Conservation (phyloP, 2,113 vertebrate species). For the Syngnathus scovelli region DNA sequence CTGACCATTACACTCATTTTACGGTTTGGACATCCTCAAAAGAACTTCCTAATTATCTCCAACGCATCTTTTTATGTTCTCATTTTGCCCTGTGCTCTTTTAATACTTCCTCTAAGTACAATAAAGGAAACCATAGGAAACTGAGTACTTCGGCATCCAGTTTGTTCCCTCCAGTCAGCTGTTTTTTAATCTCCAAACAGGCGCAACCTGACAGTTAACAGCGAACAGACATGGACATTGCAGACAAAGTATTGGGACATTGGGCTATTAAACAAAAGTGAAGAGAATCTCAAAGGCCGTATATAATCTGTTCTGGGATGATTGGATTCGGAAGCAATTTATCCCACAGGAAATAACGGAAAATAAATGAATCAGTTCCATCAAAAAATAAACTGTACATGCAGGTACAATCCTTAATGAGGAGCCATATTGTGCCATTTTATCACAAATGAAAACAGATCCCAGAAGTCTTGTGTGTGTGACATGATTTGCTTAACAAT, state of each 20-base stretch:
- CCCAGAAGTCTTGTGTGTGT: neutral
- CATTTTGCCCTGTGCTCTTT: conserved; percentile 1
- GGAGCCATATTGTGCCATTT: neutral
- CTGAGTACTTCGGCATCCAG: neutral
- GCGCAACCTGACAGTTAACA: neutral
- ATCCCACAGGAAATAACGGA: neutral
- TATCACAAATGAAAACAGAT: neutral
- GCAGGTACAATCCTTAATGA: neutral
- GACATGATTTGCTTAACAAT: too few species aligned
- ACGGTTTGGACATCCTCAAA: conserved; percentile 15
- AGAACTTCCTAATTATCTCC: conserved; percentile 31
- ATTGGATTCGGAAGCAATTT: conserved; percentile 1
- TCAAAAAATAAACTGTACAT: neutral
- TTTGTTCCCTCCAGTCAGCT: conserved; percentile 1
- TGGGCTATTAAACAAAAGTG: neutral
- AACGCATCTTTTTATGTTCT: conserved; percentile 15
- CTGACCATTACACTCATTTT: conserved; percentile 26
- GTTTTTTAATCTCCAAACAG: conserved; percentile 13
- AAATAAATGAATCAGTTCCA: neutral
- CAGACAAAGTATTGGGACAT: neutral
- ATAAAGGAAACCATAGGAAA: conserved; percentile 19
- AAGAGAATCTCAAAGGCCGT: neutral
- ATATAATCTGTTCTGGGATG: neutral
- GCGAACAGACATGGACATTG: neutral
- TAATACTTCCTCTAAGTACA: conserved; percentile 21